Percentiles rank a stretch among this genome's conserved stretches.
Evolutionary conservation across 37 sponge, comb jelly and placozoan species (phyloP).

Genomic region (Mnemiopsis leidyi): DNA sequence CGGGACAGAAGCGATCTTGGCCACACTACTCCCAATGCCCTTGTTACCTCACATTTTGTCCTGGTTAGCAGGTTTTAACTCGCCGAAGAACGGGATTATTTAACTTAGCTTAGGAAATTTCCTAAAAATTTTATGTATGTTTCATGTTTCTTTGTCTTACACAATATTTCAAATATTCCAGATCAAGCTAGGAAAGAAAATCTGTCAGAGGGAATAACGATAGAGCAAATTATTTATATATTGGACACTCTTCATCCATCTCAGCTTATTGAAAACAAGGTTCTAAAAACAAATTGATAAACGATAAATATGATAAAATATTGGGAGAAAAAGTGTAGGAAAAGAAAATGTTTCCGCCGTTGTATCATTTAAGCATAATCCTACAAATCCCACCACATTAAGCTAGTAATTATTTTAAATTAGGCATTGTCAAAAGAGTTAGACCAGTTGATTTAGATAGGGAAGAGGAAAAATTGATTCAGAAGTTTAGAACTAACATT

Average conservation of each 20-base stretch:
- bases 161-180: neutral
- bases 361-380: no score
- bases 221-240: slow-evolving; percentile 10
- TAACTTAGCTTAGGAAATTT: no score
- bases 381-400: no score
- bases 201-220: neutral
- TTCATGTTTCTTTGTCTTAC: no score
- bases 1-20: neutral
- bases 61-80: neutral
- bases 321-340: no score
- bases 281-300: neutral
- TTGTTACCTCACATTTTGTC: neutral
- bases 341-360: no score
- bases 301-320: no score
- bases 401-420: no score
- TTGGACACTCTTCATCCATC: slow-evolving; percentile 8
- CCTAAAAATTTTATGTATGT: neutral
- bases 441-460: no score
- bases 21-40: neutral
- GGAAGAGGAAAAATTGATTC: no score
- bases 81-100: neutral
- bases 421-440: no score
- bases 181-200: neutral
- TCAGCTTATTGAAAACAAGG: slow-evolving; percentile 8
- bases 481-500: no score